Base-by-base conservation (phyloP, 2,113 vertebrate species). In the Pachycephala philippinensis region DNA sequence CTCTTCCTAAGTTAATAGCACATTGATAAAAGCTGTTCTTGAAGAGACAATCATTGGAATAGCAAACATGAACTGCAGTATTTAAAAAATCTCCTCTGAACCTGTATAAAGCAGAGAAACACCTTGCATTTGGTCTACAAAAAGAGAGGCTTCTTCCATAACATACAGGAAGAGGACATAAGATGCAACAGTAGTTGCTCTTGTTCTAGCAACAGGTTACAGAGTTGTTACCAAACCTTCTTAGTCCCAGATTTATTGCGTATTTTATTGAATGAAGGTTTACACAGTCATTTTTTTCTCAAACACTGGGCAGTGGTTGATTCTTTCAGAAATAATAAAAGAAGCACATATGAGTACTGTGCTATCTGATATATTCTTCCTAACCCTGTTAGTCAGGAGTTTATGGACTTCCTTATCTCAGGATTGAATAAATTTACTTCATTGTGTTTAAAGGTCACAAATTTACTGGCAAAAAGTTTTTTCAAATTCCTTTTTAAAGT, bases 141-240 rank as follows among this genome's bases (percentile, higher is more conserved):
- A 89, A 81, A 57, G 6, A 31, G 7, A 57, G 12, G 8, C 2
- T 68, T 50, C 49, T 40, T 77, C 37, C 30, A 37, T 40, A 49
- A 31, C 0, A 1, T 16, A 37, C 1, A 11, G 24, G 20, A 71
- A 77, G 17, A 40, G 28, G 5, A 35, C 7, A 53, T 5, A n/a
- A 8, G 15, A 72, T 68, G 19, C 15, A 61, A 47, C 15, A 49
- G n/a, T 9, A 40, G 42, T 15, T 47, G n/a, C 9, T 53, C 31
- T 23, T 57, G 11, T 28, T 89, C 31, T 40, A 60, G n/a, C 4
- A 40, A 60, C 35, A 75, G 13, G 21, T 28, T 81, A 74, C 27
- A 57, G 31, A 68, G 10, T 2, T 74, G 15, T 33, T 35, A 63
- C 20, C 28, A 90, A 45, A 59, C 13, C 21, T 84, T 40, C 45